Percentiles rank a stretch among this genome's conserved stretches.
Conservation (phyloP, 2,797 vertebrate species). For the Peromyscus attwateri region DNA sequence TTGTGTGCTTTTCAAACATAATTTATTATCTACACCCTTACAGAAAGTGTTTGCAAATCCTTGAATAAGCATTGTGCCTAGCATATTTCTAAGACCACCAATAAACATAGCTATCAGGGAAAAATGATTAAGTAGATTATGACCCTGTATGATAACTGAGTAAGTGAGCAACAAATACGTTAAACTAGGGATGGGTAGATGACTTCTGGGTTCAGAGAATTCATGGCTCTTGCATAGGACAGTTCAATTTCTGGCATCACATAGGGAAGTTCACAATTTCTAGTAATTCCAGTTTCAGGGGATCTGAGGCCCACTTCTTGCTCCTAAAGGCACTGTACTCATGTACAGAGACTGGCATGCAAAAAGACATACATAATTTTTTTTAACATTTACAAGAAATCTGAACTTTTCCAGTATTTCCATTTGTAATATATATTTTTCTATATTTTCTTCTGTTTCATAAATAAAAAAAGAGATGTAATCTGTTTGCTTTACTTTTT, state of each 20-base stretch:
- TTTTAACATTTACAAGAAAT: not conserved
- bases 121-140: not conserved
- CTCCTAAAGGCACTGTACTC: not conserved
- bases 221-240: not conserved
- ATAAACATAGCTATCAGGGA: not conserved
- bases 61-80: not conserved
- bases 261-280: not conserved
- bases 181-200: not conserved
- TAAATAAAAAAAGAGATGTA: not conserved
- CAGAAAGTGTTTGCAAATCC: not conserved
- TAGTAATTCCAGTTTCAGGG: not conserved
- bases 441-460: slow-evolving; percentile 9
- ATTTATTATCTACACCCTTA: not conserved
- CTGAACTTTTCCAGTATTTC: not conserved
- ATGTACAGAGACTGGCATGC: not conserved
- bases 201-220: not conserved
- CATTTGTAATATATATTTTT: not conserved
- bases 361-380: not conserved
- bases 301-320: not conserved
- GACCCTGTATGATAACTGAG: not conserved
- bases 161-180: not conserved
- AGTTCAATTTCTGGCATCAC: not conserved
- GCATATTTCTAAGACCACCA: not conserved
- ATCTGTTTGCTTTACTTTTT: not conserved
- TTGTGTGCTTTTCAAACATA: not conserved